phyloP scores from a whole-genome alignment of 1,140 invertebrate genomes.

The Coptotermes formosanus region DNA sequence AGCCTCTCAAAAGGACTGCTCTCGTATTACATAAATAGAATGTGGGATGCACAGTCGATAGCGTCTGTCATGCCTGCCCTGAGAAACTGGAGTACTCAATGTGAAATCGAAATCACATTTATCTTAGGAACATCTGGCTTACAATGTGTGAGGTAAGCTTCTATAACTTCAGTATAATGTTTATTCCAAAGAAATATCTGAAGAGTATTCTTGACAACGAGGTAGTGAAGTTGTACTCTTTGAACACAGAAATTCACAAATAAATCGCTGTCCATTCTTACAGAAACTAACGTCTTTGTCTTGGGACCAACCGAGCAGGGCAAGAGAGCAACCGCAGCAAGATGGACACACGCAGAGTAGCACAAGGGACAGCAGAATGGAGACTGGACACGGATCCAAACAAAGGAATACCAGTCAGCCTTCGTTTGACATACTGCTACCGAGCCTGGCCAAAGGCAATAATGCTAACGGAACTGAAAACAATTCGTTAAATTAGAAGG shows the following conservation, averaged over 20 bases:
- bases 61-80: no score
- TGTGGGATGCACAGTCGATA: no score
- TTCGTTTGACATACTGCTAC: background rate
- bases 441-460: background rate
- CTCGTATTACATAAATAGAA: no score
- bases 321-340: background rate
- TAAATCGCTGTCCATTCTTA: background rate
- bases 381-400: background rate
- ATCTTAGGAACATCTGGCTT: background rate
- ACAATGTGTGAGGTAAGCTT: background rate
- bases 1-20: no score
- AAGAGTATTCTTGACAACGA: background rate
- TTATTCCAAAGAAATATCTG: background rate
- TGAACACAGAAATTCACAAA: background rate
- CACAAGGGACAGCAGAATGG: conserved; percentile 1
- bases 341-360: background rate
- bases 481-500: background rate
- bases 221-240: background rate
- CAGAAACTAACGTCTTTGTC: conserved; percentile 15
- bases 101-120: background rate
- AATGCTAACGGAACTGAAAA: background rate
- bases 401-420: background rate
- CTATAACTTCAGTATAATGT: background rate
- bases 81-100: no score
- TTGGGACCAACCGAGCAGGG: background rate